Base-by-base conservation (phyloP, 64 coral and sea anemone genomes). In the Stylophora pistillata region DNA sequence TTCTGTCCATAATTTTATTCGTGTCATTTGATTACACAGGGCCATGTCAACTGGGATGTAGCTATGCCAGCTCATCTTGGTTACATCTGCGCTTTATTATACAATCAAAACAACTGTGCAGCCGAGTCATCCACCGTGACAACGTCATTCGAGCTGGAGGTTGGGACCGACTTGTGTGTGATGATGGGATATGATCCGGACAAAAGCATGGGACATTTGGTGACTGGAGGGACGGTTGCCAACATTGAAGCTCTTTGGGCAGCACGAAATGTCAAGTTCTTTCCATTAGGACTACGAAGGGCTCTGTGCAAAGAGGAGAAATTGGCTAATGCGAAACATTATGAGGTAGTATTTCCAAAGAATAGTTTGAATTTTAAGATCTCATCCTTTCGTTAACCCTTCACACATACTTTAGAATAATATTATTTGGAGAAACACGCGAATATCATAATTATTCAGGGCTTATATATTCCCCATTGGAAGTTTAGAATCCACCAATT, bases 101-200 rank as follows among this genome's bases (percentile, higher is more conserved):
- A 87, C 60, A 95, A 95, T 76, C 89, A 88, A 53, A 95, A 95
- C 86, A 95, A 95, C 89, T 95, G 85, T 12, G 73, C 77, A 15
- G 73, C 90, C 15, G 94, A 95, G 53, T 85, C 89, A 23, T 81
- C 85, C 10, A 88, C 84, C 17, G 89, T 95, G 2, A 95, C 89
- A 16, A 95, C 85, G 23, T 74, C 70, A 18, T 95, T 85, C 29
- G 94, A 95, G 85, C 55, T 95, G 60, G 89, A 92, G 62, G 94
- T 95, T 10, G 89, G 94, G 12, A 83, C 66, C 13, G 89, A 95
- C 21, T 80, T 95, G 10, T 95, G 94, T 74, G 76, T 77, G 17
- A 95, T 95, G 94, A 79, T 95, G 61, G 94, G 86, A 32, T 95
- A 85, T 25, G 89, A 95, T 29, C 26, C 30, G 23, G 85, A 95